Evolutionary conservation across 2,888 invertebrate species (phyloP).

Genomic region (Phaedon cochleariae): DNA sequence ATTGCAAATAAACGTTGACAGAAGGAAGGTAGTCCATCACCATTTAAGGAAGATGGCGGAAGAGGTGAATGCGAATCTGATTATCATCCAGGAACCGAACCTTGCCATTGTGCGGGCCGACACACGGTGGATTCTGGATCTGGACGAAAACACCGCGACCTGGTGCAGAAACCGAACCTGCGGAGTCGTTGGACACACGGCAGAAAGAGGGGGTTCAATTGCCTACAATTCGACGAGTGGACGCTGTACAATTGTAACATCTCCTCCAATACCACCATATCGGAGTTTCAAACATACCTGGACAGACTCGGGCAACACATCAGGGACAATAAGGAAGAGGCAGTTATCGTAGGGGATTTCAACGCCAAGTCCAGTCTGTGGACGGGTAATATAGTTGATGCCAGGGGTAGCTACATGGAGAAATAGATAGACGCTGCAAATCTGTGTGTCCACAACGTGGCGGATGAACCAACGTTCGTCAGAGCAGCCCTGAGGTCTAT

Average conservation of each 20-base stretch:
- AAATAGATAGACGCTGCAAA: conserved; percentile 3
- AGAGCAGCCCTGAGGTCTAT: conserved; percentile 1
- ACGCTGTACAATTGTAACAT: conserved; percentile 3
- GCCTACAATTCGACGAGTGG: background rate
- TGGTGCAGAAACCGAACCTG: conserved; percentile 9
- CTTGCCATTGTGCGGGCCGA: background rate
- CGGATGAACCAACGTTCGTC: conserved; percentile 1
- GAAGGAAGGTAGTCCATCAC: background rate
- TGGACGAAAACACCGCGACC: background rate
- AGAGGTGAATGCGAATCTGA: background rate
- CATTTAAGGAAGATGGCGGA: background rate
- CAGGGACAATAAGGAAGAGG: conserved; percentile 18
- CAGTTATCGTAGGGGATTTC: too few relatives aligned
- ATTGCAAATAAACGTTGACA: too few relatives aligned
- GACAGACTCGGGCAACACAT: too few relatives aligned
- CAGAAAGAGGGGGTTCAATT: background rate
- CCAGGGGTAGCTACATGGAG: conserved; percentile 6
- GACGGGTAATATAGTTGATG: conserved; percentile 8
- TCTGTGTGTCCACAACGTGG: background rate
- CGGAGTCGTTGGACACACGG: background rate
- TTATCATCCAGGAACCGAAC: background rate
- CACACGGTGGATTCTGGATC: background rate
- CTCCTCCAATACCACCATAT: conserved; percentile 11
- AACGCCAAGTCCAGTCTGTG: conserved; percentile 21
- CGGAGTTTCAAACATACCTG: background rate